Percentiles rank a stretch among this genome's conserved stretches.
These are phyloP conservation scores for Mastomys natalensis DNA, from an alignment of 2,113 vertebrate species.

Conservation along the genomic window DNA sequence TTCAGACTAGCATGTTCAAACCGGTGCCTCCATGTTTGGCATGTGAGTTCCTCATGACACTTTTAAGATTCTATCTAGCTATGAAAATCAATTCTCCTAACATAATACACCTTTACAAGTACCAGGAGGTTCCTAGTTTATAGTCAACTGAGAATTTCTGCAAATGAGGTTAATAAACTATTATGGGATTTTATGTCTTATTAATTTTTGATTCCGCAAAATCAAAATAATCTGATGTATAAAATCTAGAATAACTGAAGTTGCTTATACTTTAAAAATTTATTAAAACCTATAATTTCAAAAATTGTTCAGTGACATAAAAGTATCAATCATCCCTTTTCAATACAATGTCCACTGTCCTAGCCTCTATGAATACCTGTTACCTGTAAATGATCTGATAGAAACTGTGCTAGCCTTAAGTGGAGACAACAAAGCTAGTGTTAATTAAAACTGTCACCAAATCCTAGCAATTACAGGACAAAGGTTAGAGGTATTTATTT, in stretches of 20 bases:
- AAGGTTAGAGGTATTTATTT: background rate
- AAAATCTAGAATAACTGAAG: constrained; percentile 31
- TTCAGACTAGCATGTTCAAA: background rate
- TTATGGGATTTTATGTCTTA: background rate
- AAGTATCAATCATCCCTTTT: constrained; percentile 12
- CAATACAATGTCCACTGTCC: background rate
- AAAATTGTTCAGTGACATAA: constrained; percentile 25
- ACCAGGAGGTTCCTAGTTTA: background rate
- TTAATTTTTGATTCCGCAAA: constrained; percentile 8
- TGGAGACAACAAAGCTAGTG: background rate
- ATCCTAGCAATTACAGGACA: constrained; percentile 41
- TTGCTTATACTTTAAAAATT: constrained; percentile 38
- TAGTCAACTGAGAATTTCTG: background rate
- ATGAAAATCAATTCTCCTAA: background rate
- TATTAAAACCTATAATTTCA: constrained; percentile 19
- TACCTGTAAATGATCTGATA: background rate
- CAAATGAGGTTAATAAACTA: constrained; percentile 16
- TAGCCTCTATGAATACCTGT: background rate
- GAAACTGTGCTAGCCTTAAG: background rate
- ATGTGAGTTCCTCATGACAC: background rate
- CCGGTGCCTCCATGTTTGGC: background rate
- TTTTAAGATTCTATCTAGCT: background rate
- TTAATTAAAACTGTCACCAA: constrained; percentile 8
- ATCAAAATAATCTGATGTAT: background rate
- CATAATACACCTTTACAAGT: constrained; percentile 11